Base-by-base conservation (phyloP, 2,113 vertebrate genomes). In the Lichenostomus cassidix region DNA sequence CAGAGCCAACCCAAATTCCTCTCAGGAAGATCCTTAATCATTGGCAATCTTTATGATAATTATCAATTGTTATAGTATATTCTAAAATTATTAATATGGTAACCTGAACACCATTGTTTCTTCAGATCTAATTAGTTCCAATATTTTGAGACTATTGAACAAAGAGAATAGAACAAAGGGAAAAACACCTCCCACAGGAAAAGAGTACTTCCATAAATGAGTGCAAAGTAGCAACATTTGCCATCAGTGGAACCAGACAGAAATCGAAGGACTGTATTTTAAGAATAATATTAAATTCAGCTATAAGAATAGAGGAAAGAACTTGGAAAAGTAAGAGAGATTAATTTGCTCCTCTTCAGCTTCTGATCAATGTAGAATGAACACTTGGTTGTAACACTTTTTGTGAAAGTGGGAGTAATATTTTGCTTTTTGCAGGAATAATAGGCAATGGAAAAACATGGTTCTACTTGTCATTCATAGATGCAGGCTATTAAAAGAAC, bases 41-140 rank as follows among this genome's bases (percentile, higher is more conserved):
- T 24, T 27, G 24, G 5, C 17, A 76, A 81, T 28, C 7, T 71
- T 47, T 49, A 49, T 15, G 68, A 73, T 4, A 19, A 22, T 58
- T 37, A 58, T 13, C 12, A 84, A 35, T 63, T 80, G n/a, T 41
- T 69, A 52, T 20, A 60, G 6, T 11, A 37, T 78, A 33, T 46
- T 46, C 29, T 16, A 21, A 75, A 60, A n/a, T n/a, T 0, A 42
- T 49, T 65, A 44, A 60, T 52, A 63, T 0, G 0, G 15, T 53
- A 76, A 44, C 15, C 5, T 37, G 18, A 88, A 2, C 12, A 39
- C n/a, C 63, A 49, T 7, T 73, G 3, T 53, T 91, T 77, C 4
- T 9, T 58, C 39, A 53, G 29, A 56, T 58, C 25, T 28, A 71
- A 58, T 47, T 58, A 52, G 15, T 85, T 60, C 9, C 15, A 82